phyloP scores from a whole-genome alignment of 2,113 vertebrate genomes.

The Muscicapa adusta region DNA sequence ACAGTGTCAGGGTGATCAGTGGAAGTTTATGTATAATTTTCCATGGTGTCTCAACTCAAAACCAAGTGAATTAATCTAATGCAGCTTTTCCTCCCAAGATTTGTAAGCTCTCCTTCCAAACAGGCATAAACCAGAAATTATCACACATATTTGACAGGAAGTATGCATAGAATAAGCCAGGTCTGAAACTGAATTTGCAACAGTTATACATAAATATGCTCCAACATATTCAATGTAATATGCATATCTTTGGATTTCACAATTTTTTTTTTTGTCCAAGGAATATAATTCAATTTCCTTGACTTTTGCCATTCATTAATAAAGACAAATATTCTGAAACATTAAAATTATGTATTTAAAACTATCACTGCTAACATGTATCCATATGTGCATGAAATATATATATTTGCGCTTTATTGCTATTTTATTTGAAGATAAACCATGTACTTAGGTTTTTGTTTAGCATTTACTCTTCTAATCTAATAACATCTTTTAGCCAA shows the following conservation, averaged over 20 bases:
- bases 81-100: neutral
- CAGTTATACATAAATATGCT: neutral
- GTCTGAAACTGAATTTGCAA: neutral
- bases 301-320: neutral
- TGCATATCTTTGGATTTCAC: neutral
- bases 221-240: neutral
- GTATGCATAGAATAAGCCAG: neutral
- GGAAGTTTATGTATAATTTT: neutral
- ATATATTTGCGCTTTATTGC: neutral
- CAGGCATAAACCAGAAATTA: neutral
- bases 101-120: neutral
- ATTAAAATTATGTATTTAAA: neutral
- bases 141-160: neutral
- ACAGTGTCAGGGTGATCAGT: neutral
- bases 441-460: neutral
- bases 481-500: neutral
- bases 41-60: neutral
- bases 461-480: neutral
- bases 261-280: neutral
- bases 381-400: neutral
- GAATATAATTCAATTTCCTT: neutral
- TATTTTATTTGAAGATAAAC: neutral
- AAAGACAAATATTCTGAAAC: neutral
- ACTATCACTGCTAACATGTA: neutral
- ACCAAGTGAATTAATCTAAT: neutral